phyloP scores from a whole-genome alignment of 2,113 vertebrate species.

The Albula glossodonta region DNA sequence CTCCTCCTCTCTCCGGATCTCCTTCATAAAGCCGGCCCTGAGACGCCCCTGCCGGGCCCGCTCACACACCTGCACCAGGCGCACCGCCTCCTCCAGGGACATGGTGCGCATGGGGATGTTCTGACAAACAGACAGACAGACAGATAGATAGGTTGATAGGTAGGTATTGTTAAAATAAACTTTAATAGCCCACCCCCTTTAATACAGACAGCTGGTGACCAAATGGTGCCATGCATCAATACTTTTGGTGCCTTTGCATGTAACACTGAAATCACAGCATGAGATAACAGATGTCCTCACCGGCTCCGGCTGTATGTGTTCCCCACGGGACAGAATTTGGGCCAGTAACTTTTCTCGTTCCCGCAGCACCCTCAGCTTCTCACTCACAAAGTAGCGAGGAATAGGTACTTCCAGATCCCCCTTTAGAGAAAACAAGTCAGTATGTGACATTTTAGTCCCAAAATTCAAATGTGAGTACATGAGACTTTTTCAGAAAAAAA shows the following conservation, averaged over 20 bases:
- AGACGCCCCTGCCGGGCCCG: slow-evolving; percentile 76
- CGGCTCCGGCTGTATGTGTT: slow-evolving; percentile 20
- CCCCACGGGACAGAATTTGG: slow-evolving; percentile 63
- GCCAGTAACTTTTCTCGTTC: slow-evolving; percentile 71
- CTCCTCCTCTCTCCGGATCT: slow-evolving; percentile 64
- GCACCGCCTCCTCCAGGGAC: slow-evolving; percentile 63
- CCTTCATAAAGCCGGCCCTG: slow-evolving; percentile 72
- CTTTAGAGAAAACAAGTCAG: slow-evolving; percentile 51
- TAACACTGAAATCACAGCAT: neutral
- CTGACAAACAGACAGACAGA: slow-evolving; percentile 30
- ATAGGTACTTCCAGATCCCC: slow-evolving; percentile 82
- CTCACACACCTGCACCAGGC: slow-evolving; percentile 73
- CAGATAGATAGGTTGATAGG: too few species aligned
- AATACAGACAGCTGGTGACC: too few species aligned
- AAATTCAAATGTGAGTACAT: too few species aligned
- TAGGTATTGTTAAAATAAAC: too few species aligned
- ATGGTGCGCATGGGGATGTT: slow-evolving; percentile 39
- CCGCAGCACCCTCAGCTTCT: slow-evolving; percentile 70
- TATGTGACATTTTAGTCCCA: neutral
- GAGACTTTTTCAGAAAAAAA: too few species aligned
- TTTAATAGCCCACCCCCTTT: too few species aligned
- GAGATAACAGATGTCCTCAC: slow-evolving; percentile 49
- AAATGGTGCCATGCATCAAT: neutral
- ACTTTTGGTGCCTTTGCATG: neutral
- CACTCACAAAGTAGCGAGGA: slow-evolving; percentile 79